Base-by-base conservation (phyloP, 2,113 vertebrate species). In the Gobiocypris rarus region DNA sequence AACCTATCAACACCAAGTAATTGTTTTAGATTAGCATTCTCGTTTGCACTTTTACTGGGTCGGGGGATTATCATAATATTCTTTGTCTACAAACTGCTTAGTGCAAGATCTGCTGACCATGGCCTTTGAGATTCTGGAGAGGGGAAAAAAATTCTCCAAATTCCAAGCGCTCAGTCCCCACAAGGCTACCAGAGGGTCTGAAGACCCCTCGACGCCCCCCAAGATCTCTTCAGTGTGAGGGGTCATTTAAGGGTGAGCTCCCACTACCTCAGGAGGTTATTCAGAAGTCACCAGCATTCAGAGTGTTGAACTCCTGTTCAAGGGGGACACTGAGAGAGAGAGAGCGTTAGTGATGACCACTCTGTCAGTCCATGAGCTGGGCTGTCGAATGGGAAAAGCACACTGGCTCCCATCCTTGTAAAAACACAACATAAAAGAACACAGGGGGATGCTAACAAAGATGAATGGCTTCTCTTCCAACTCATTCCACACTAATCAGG, bases 211-310 rank as follows among this genome's bases (percentile, higher is more conserved):
- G 83, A 88, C 76, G 89, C 90, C 92, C 93, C 91, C 90, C 84
- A 85, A 89, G 92, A 91, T 88, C 91, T 92, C 88, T 87, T 89
- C 90, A 81, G 89, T 90, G 90, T 89, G 90, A 87, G 93, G 93
- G 94, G 94, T 95, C 94, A 95, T 89, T 87, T 74, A 93, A 92
- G 93, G 94, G 94, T 95, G 94, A 88, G 92, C 94, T 93, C 91
- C 91, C 88, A 91, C 91, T 94, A 91, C 93, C 91, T 93, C 90
- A 69, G 89, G 91, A 93, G 94, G 94, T 95, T 95, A 95, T 93
- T 91, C 92, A 94, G 92, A 92, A 95, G 94, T 95, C 94, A 94
- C 90, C 89, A 90, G 86, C 90, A 91, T 94, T 93, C 92, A 91
- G 89, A 90, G 91, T 86, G 82, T 88, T 90, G 90, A 90, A 89